Evolutionary conservation across 2,797 vertebrate species (phyloP).

Genomic region (Hafferia zeledoni): DNA sequence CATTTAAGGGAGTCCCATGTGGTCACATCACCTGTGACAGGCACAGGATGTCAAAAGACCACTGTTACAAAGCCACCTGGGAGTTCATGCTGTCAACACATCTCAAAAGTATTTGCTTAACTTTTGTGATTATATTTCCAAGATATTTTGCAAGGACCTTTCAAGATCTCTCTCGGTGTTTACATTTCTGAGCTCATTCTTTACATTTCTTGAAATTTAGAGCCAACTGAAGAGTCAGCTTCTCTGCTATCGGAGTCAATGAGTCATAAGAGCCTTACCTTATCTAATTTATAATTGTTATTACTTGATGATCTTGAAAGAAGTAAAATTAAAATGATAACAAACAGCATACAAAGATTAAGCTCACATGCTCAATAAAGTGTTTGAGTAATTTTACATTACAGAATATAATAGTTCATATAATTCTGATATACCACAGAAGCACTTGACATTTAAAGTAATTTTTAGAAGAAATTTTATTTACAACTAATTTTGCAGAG

Average conservation of each 20-base stretch:
- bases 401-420: background rate
- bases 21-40: rapidly evolving
- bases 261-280: background rate
- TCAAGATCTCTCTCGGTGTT: background rate
- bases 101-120: background rate
- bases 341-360: slow-evolving; percentile 31
- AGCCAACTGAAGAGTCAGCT: background rate
- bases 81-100: background rate
- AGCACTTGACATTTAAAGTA: background rate
- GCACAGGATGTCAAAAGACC: background rate
- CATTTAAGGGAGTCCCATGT: background rate
- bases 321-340: slow-evolving; percentile 7
- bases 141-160: background rate
- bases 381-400: slow-evolving; percentile 21
- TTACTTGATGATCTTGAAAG: slow-evolving; percentile 27
- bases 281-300: slow-evolving; percentile 26
- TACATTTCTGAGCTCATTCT: background rate
- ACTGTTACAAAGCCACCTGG: background rate
- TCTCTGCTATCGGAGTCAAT: background rate
- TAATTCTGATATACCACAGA: slow-evolving; percentile 1
- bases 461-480: slow-evolving; percentile 20
- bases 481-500: background rate
- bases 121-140: background rate
- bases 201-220: background rate
- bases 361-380: slow-evolving; percentile 26